These are phyloP conservation scores for Drosophila micromelanica DNA, from an alignment of 1,140 invertebrate species.

Conservation along the genomic window DNA sequence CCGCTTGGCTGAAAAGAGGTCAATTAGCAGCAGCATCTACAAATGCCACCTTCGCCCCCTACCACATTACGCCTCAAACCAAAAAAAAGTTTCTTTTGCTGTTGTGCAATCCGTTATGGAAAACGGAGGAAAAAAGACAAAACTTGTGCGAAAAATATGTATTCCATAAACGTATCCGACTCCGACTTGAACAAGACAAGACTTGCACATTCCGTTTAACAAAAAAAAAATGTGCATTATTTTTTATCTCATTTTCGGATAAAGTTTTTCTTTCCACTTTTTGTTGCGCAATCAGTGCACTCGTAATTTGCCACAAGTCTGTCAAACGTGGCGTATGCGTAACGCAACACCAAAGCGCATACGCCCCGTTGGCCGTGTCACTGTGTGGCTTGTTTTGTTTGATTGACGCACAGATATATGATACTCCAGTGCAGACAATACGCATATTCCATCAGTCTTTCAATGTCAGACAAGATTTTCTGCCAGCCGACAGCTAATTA, in stretches of 20 bases:
- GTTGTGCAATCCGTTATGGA: slow-evolving; percentile 27
- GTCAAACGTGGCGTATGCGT: slow-evolving; percentile 34
- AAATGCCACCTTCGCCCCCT: slow-evolving; percentile 8
- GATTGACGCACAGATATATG: slow-evolving; percentile 9
- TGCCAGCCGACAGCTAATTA: slow-evolving; percentile 25
- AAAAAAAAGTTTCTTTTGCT: slow-evolving; percentile 38
- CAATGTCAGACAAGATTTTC: slow-evolving; percentile 28
- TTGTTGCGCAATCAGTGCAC: slow-evolving; percentile 28
- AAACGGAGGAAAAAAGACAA: slow-evolving; percentile 38
- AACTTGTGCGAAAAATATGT: slow-evolving; percentile 19
- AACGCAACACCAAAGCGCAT: slow-evolving; percentile 32
- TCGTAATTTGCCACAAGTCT: slow-evolving; percentile 20
- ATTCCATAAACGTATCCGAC: slow-evolving; percentile 45
- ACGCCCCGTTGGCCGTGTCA: slow-evolving; percentile 35
- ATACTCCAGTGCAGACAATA: neutral
- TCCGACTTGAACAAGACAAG: slow-evolving; percentile 20
- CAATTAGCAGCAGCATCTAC: slow-evolving; percentile 65
- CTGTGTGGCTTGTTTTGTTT: neutral
- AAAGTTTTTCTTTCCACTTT: neutral
- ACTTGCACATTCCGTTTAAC: slow-evolving; percentile 51
- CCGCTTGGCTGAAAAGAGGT: slow-evolving; percentile 79
- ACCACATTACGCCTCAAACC: neutral
- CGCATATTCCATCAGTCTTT: slow-evolving; percentile 17
- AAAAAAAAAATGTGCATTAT: slow-evolving; percentile 17
- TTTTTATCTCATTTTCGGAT: slow-evolving; percentile 25